These are phyloP conservation scores for Sebastiscus albofasciatus DNA, from an alignment of 2,797 vertebrate species.

Conservation along the genomic window DNA sequence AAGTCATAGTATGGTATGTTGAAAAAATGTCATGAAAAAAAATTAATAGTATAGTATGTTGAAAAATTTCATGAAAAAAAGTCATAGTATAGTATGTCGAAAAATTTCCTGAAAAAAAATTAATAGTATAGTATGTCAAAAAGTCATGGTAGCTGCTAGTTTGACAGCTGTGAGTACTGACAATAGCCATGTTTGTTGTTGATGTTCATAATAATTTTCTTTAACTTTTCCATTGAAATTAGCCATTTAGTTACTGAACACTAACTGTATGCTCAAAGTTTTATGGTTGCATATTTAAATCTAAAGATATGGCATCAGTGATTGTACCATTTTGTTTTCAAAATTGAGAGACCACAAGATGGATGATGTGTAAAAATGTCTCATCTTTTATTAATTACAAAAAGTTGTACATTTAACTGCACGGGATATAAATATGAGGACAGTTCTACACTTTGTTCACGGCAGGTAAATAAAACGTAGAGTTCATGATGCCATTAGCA, in stretches of 20 bases:
- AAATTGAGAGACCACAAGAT: neutral
- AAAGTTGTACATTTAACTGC: slow-evolving; percentile 53
- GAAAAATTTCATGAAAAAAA: too few relatives aligned
- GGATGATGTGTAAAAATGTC: neutral
- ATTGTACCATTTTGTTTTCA: slow-evolving; percentile 50
- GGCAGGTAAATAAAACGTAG: slow-evolving; percentile 6
- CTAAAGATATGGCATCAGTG: slow-evolving; percentile 70
- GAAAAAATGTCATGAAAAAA: too few relatives aligned
- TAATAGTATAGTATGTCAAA: too few relatives aligned
- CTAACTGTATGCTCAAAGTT: slow-evolving; percentile 75
- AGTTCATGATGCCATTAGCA: neutral
- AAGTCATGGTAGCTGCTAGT: too few relatives aligned
- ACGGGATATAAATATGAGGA: slow-evolving; percentile 29
- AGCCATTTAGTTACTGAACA: slow-evolving; percentile 70
- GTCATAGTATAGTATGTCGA: too few relatives aligned
- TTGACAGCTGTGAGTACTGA: too few relatives aligned
- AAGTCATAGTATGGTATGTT: too few relatives aligned
- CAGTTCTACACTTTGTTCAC: neutral
- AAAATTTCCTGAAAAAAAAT: too few relatives aligned
- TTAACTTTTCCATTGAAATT: slow-evolving; percentile 45
- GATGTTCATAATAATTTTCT: neutral
- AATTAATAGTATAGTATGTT: too few relatives aligned
- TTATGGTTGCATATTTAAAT: slow-evolving; percentile 85
- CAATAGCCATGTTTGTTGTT: too few relatives aligned
- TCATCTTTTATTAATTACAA: slow-evolving; percentile 40